Evolutionary conservation across 53 echinoderm and acorn worm species (phyloP).

Genomic region (Paracentrotus lividus): DNA sequence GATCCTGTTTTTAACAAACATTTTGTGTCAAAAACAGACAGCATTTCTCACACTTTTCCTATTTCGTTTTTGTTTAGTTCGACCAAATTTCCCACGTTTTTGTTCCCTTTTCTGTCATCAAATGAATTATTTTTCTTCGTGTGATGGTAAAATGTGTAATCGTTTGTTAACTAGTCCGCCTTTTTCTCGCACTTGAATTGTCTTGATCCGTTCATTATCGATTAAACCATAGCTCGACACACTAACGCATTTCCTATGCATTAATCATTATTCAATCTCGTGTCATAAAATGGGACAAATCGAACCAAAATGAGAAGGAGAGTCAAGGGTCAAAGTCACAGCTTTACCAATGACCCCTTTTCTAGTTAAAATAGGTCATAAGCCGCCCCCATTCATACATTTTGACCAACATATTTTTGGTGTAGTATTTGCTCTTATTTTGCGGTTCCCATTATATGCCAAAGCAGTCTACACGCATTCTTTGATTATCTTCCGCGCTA

Average conservation of each 20-base stretch:
- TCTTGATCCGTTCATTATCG: neutral
- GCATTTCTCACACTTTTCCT: neutral
- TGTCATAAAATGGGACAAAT: constrained; percentile 21
- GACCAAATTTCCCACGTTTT: neutral
- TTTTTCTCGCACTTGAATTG: constrained; percentile 9
- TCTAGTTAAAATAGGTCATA: constrained; percentile 9
- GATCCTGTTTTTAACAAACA: constrained; percentile 8
- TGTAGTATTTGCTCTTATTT: neutral
- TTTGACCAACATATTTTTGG: constrained; percentile 41
- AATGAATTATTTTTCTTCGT: neutral
- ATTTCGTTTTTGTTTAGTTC: neutral
- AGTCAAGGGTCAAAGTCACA: neutral
- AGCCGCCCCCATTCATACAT: neutral
- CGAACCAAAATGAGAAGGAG: neutral
- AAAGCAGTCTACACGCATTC: neutral
- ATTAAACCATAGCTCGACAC: neutral
- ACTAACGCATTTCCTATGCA: constrained; percentile 12
- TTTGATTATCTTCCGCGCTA: neutral
- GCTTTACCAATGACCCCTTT: neutral
- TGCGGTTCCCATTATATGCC: neutral
- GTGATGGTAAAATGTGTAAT: neutral
- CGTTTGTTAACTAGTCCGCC: neutral
- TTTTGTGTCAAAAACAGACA: neutral
- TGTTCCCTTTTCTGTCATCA: neutral
- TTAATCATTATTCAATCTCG: neutral